Evolutionary conservation across 2,113 vertebrate species (phyloP), one percentile per base, ranked within the genome.

Genomic region (Gobius niger): DNA sequence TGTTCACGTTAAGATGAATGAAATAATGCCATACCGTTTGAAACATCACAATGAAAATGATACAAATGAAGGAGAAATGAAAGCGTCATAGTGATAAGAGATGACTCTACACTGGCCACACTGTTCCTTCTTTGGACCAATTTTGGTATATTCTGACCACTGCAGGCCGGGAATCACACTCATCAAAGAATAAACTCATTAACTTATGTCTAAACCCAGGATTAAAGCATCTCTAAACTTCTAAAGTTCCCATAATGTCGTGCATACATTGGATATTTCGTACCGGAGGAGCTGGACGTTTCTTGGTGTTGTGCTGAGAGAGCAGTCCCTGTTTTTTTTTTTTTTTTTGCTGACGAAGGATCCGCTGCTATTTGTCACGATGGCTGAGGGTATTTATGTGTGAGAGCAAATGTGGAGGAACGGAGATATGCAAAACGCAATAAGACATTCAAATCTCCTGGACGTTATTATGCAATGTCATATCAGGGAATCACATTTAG

Each of bases 271-370:
- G 51, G 9, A 64, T 75, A 5, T 70, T 72, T 76, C 50, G 53
- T 62, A 60, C 49, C 71, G 62, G 54, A 77, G 60, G 71, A 73
- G 70, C 53, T 63, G 76, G 77, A 82, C 82, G 5, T 78, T 80
- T 67, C 56, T 77, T 66, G 63, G 6, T 70, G 75, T 67, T 54
- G 40, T 86, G 82, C 83, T 88, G 83, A 88, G 76, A 75, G 42
- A 3, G 78, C 80, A 88, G 76, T 65, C 63, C 6, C 40, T 7
- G 34, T 60, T 85, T 90, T 34, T 87, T 68, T 84, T 15, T 7
- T 14, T 60, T 85, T 90, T 34, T 87, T 68, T 84, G 86, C 87
- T 86, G 85, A 88, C 77, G 13, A 78, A 76, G 78, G 82, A 84
- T 70, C 65, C 63, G 63, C 67, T 72, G 57, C 57, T 47, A 57